A percentile compares a stretch with the other conserved stretches of the same genome.
Conservation (phyloP, 2,797 vertebrate genomes). For the Lindbergichthys nudifrons region DNA sequence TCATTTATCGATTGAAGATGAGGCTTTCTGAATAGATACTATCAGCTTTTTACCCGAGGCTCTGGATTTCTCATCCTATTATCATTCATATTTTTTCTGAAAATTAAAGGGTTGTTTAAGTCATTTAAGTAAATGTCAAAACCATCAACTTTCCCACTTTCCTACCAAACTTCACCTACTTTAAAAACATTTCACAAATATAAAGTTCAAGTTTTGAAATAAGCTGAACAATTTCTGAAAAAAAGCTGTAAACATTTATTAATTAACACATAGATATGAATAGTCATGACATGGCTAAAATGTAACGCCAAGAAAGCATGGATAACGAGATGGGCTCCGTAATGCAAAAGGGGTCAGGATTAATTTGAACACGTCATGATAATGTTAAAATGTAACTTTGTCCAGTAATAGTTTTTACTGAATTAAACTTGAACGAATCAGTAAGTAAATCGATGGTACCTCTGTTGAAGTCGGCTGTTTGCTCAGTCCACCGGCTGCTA, state of each 20-base stretch:
- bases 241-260: background rate
- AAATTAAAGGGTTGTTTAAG: background rate
- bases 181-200: background rate
- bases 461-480: too few species aligned
- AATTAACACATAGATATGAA: too few species aligned
- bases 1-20: background rate
- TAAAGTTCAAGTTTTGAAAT: background rate
- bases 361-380: too few species aligned
- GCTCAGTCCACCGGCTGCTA: too few species aligned
- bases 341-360: too few species aligned
- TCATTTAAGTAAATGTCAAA: background rate
- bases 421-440: too few species aligned
- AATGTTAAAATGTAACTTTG: too few species aligned
- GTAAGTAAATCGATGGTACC: too few species aligned
- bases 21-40: conserved; percentile 1
- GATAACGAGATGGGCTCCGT: too few species aligned
- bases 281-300: too few species aligned
- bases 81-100: background rate
- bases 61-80: conserved; percentile 6
- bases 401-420: too few species aligned
- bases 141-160: background rate
- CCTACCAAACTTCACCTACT: background rate
- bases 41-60: background rate
- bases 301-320: too few species aligned
- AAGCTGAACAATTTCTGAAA: background rate